Evolutionary conservation across 2,888 invertebrate species (phyloP), one percentile per base, ranked within the genome.

Genomic region (Drosophila heteroneura): DNA sequence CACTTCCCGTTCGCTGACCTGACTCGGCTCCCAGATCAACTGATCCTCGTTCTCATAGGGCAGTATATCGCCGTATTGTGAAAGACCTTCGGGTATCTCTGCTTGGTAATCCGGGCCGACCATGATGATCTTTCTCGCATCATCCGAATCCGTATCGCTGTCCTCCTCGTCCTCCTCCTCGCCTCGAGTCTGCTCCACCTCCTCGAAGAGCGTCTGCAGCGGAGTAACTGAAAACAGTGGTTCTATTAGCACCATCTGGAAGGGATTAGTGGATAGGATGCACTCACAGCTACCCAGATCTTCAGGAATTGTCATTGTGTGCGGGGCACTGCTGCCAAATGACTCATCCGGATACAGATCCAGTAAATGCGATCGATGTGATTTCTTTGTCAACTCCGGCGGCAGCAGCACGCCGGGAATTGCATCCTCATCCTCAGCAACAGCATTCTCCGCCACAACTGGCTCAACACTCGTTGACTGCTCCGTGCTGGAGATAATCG

Each of bases 31-130:
- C 99, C 99, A 99, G 14, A 99, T 94, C 62, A 98, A 94, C 93
- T 98, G 97, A 92, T 99, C 99, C 92, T 98, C 98, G 94, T 98
- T 98, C 94, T 98, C 98, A 92, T 98, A 98, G 0, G 98, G 98
- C 75, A 97, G 94, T n/a, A 97, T 97, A 94, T 98, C 98, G 90
- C 97, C 99, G 93, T 99, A 99, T 90, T 96, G 96, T 89, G 97
- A 97, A 26, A 99, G 94, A 1, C 98, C 98, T 92, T 97, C 97
- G 2, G 99, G 99, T 90, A 99, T 98, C 65, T 95, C 96, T 5
- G 99, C 99, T 94, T 99, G 99, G 93, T 97, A 99, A 91, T 98
- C 97, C 79, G 96, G 96, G 26, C 99, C 99, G 33, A 99, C 98
- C 97, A 98, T 98, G 78, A 99, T 98, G 30, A 97, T 98, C 65